Evolutionary conservation across 2,888 invertebrate genomes (phyloP), one percentile per base, ranked within the genome.

Genomic region (Frankliniella intonsa): DNA sequence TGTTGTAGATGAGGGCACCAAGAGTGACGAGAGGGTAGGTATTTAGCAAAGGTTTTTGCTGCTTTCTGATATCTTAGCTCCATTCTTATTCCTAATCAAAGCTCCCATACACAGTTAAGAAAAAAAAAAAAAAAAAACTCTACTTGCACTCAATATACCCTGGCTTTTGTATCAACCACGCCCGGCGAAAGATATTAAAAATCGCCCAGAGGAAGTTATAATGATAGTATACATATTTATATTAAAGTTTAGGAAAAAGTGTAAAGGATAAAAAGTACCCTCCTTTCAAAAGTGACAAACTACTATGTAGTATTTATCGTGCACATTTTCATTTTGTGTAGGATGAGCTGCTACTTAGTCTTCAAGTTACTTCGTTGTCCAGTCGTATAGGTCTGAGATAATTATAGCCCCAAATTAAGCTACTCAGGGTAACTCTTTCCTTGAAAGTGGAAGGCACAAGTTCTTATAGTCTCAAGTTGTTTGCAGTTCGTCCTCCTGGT

Each of bases 311-410:
- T 10, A 76, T 12, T 22, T 12, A 76, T 25, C 69, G 69, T 69
- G 69, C 69, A 69, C 69, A 76, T 76, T 76, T 76, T 76, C 69
- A 76, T 25, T 25, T 76, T 12, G 69, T 76, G 69, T 22, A 69
- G 11, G 22, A 69, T 69, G 69, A 76, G 69, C 69, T 76, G 69
- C 69, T 76, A 76, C 69, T 76, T 25, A 76, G 69, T 76, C 69
- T 76, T 76, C 17, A 62, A 19, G 69, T 76, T 76, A 25, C 22
- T 22, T n/a, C 69, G 69, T 76, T 76, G 69, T 22, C 69, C 69
- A 76, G 69, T 76, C 69, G 25, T 69, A 69, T 22, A 69, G 11
- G 5, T 38, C 38, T 76, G n/a, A 22, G 69, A 76, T 76, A 8
- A 25, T 76, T 76, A 25, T 25, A 76, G 12, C 69, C 25, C 12